These are phyloP conservation scores for Temnothorax nylanderi DNA, from an alignment of 1,140 invertebrate species.

Conservation along the genomic window DNA sequence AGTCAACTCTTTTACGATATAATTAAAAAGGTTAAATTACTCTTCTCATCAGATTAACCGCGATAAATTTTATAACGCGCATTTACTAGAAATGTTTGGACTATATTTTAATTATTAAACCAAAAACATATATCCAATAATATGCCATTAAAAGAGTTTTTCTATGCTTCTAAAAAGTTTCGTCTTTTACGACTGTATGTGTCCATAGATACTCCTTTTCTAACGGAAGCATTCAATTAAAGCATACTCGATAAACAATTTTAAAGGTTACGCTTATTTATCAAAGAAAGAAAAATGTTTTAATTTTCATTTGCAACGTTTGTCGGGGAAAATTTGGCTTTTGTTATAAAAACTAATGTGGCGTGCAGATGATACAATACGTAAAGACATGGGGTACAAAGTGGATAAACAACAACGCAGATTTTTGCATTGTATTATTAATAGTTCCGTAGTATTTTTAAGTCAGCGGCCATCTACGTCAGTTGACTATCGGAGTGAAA, in stretches of 20 bases:
- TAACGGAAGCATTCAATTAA: not conserved
- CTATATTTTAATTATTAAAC: not conserved
- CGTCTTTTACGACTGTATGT: not conserved
- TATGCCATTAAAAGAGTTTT: not conserved
- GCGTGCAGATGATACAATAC: not conserved
- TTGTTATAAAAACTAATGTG: not conserved
- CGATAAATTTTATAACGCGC: not conserved
- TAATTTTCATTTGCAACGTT: not conserved
- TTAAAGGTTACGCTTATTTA: not conserved
- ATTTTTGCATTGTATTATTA: conserved; percentile 60
- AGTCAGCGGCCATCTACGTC: conserved; percentile 57
- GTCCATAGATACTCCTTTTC: not conserved
- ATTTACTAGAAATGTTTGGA: not conserved
- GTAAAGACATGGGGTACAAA: not conserved
- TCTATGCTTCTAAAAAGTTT: not conserved
- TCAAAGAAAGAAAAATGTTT: not conserved
- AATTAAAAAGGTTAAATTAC: not conserved
- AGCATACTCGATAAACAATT: not conserved
- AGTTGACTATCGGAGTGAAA: conserved; percentile 58
- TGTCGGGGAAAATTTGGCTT: not conserved
- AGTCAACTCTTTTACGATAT: conserved; percentile 1
- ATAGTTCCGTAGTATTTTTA: conserved; percentile 52
- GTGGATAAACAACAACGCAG: conserved; percentile 44
- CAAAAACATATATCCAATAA: not conserved
- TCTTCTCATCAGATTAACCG: not conserved